These are phyloP conservation scores for Drosophila limbata DNA, from an alignment of 2,888 invertebrate species.

Conservation along the genomic window DNA sequence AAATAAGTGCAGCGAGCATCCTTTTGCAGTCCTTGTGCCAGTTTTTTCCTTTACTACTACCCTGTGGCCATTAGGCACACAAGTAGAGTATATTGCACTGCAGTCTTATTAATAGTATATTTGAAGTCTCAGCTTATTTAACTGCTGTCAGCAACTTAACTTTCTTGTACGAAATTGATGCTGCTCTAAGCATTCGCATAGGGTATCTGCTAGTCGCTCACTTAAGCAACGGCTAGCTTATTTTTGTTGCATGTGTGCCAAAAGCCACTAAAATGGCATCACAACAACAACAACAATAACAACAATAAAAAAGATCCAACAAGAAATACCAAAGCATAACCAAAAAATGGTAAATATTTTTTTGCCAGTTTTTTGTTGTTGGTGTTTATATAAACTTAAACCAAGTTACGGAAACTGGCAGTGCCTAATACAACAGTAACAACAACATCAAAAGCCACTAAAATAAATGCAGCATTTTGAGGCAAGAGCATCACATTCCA, in stretches of 20 bases:
- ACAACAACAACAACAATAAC: constrained; percentile 47
- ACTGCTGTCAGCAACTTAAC: background rate
- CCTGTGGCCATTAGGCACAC: constrained; percentile 1
- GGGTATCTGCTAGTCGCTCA: constrained; percentile 17
- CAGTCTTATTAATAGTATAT: background rate
- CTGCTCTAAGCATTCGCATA: background rate
- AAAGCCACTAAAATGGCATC: constrained; percentile 68
- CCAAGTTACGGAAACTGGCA: constrained; percentile 34
- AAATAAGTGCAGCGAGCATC: constrained; percentile 64
- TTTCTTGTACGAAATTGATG: background rate
- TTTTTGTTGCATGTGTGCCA: constrained; percentile 55
- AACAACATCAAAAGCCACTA: constrained; percentile 1
- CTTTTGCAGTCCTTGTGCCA: constrained; percentile 70
- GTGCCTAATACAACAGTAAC: constrained; percentile 26
- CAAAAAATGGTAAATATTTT: constrained; percentile 43
- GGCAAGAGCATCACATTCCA: constrained; percentile 43
- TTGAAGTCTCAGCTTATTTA: background rate
- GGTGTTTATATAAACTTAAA: constrained; percentile 44
- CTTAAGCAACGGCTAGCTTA: background rate
- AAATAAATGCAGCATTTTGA: constrained; percentile 19
- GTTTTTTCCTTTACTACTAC: constrained; percentile 33
- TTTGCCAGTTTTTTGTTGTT: constrained; percentile 22
- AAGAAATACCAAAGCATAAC: constrained; percentile 49
- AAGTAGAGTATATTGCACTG: background rate
- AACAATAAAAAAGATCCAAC: constrained; percentile 20